Evolutionary conservation across 2,888 invertebrate species (phyloP), one percentile per base, ranked within the genome.

Genomic region (Adineta ricciae): DNA sequence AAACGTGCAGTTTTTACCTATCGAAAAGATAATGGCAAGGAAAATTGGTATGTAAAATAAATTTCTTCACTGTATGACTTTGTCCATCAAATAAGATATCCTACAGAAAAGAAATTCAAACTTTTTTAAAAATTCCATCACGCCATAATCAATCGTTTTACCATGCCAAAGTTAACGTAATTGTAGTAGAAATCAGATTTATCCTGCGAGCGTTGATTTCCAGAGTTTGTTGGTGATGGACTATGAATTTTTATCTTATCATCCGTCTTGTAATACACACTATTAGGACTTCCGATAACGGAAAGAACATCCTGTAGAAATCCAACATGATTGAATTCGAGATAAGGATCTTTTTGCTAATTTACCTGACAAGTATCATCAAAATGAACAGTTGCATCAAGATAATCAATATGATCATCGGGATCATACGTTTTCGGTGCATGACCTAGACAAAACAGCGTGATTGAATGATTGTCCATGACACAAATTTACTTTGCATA

Each of bases 21-120:
- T 97, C 98, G 92, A 99, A 99, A 92, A 99, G 97, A 91, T 97
- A 99, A 91, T 99, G 98, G 3, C 98, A 98, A n/a, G 99, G 98
- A 91, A 95, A 97, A 91, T 99, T 99, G 54, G 98, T 97, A 92
- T 99, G 98, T 86, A 99, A 92, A 64, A 99, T 95, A 90, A 99
- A 95, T 91, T 99, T 99, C 92, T 97, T 96, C 88, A 96, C 96
- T 87, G 94, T 93, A 89, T 98, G 96, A 87, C 95, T 95, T 88
- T 94, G 94, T 86, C 97, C 96, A 91, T 99, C 98, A 92, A 99
- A 97, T 85, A 99, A 91, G 86, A 99, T 93, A 91, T 99, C 99
- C 96, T 96, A 90, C 0, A 92, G 91, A 50, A 50, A 50, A 46
- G 5, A 46, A 46, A 46, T 46, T 8, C 5, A 46, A 46, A 46